phyloP scores from a whole-genome alignment of 2,113 vertebrate species.

The Plecturocebus donacophilus region DNA sequence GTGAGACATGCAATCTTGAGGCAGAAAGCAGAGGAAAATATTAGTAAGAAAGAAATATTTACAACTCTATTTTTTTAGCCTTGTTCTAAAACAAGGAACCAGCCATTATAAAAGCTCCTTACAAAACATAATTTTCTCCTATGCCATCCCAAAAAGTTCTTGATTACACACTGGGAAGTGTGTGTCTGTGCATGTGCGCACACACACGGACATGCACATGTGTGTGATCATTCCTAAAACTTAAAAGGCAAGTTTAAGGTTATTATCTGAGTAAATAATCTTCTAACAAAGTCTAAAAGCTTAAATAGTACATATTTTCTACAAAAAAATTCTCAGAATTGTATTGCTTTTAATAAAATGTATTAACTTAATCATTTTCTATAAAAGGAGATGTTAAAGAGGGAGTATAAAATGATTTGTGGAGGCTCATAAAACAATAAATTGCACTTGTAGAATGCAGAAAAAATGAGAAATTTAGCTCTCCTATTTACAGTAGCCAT shows the following conservation, averaged over 20 bases:
- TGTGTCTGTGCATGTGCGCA: background rate
- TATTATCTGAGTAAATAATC: slow-evolving; percentile 60
- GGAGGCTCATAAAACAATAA: slow-evolving; percentile 64
- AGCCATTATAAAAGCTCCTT: background rate
- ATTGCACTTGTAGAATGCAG: slow-evolving; percentile 37
- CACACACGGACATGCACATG: background rate
- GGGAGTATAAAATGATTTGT: slow-evolving; percentile 61
- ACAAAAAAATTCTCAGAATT: slow-evolving; percentile 56
- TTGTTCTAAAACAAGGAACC: background rate
- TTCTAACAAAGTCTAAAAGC: slow-evolving; percentile 58
- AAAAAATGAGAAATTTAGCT: slow-evolving; percentile 13
- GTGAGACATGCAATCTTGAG: background rate
- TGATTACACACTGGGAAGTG: background rate
- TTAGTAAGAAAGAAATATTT: background rate
- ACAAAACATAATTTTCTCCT: slow-evolving; percentile 24
- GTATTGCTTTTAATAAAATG: slow-evolving; percentile 64
- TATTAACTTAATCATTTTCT: slow-evolving; percentile 68
- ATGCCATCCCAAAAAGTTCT: background rate
- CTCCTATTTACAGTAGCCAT: slow-evolving; percentile 43
- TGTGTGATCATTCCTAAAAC: slow-evolving; percentile 8
- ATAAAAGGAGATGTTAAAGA: slow-evolving; percentile 65
- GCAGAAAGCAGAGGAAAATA: slow-evolving; percentile 19
- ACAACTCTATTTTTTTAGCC: background rate
- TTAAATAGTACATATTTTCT: slow-evolving; percentile 34
- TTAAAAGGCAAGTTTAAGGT: slow-evolving; percentile 16